Evolutionary conservation across 1,140 invertebrate genomes (phyloP).

Genomic region (Zaprionus camerounensis): DNA sequence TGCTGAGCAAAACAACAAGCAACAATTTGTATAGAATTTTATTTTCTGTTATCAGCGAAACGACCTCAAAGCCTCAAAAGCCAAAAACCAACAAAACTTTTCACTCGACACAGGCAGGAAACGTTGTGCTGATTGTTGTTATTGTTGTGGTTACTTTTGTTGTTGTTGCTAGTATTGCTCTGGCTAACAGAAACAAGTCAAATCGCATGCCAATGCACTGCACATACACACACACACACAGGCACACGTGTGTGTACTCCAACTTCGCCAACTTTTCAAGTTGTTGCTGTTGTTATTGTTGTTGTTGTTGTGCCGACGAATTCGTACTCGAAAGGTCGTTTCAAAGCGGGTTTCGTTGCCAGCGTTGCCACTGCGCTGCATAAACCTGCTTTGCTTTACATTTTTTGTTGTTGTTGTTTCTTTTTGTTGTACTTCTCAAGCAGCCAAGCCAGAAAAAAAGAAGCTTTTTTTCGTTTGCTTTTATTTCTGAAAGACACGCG

Average conservation of each 20-base stretch:
- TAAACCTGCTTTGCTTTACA: constrained; percentile 82
- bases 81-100: constrained; percentile 59
- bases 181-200: constrained; percentile 69
- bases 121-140: constrained; percentile 47
- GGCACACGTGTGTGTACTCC: constrained; percentile 33
- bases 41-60: constrained; percentile 60
- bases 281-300: constrained; percentile 69
- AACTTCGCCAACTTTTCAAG: constrained; percentile 64
- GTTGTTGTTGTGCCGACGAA: constrained; percentile 75
- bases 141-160: constrained; percentile 32
- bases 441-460: constrained; percentile 47
- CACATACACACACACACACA: constrained; percentile 35
- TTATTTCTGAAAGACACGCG: constrained; percentile 80
- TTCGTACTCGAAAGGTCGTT: constrained; percentile 84
- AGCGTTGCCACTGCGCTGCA: constrained; percentile 76
- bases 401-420: constrained; percentile 62
- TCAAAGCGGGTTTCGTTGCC: constrained; percentile 80
- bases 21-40: constrained; percentile 47
- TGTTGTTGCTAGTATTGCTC: constrained; percentile 53
- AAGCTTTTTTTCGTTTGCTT: constrained; percentile 70
- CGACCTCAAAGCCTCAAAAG: constrained; percentile 73
- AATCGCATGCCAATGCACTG: constrained; percentile 81
- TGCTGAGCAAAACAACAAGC: constrained; percentile 39
- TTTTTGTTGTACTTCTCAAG: constrained; percentile 40
- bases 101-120: constrained; percentile 70